A percentile compares a stretch with the other conserved stretches of the same genome.
Conservation (phyloP, 1,140 invertebrate species). For the Cepaea nemoralis region DNA sequence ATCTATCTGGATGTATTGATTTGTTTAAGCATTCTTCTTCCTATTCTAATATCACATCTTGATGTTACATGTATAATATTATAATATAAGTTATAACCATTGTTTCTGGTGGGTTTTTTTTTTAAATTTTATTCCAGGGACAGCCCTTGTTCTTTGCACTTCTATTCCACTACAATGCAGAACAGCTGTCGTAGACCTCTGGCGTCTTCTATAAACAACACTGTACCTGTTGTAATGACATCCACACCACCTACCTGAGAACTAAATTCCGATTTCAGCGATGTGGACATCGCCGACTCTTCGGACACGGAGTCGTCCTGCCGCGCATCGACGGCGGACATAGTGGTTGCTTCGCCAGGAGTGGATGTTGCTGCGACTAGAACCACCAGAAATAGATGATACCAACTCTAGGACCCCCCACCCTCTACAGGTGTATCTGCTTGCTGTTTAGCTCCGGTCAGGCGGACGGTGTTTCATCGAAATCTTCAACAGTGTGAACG, state of each 20-base stretch:
- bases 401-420: neutral
- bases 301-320: slow-evolving; percentile 40
- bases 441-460: neutral
- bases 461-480: neutral
- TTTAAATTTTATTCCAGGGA: too few relatives aligned
- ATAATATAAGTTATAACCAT: too few relatives aligned
- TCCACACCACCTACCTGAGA: slow-evolving; percentile 39
- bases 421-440: neutral
- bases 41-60: too few relatives aligned
- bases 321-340: slow-evolving; percentile 41
- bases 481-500: neutral
- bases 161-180: too few relatives aligned
- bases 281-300: slow-evolving; percentile 40
- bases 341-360: slow-evolving; percentile 25
- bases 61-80: too few relatives aligned
- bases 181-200: too few relatives aligned
- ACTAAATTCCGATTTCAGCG: slow-evolving; percentile 41
- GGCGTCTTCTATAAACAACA: too few relatives aligned
- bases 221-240: too few relatives aligned
- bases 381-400: neutral
- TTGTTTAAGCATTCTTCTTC: too few relatives aligned
- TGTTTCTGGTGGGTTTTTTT: too few relatives aligned
- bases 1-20: too few relatives aligned
- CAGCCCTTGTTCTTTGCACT: too few relatives aligned
- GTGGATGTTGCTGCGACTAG: neutral